Conservation (phyloP, 2,797 vertebrate genomes). For the Stomatorhinus walkeri region DNA sequence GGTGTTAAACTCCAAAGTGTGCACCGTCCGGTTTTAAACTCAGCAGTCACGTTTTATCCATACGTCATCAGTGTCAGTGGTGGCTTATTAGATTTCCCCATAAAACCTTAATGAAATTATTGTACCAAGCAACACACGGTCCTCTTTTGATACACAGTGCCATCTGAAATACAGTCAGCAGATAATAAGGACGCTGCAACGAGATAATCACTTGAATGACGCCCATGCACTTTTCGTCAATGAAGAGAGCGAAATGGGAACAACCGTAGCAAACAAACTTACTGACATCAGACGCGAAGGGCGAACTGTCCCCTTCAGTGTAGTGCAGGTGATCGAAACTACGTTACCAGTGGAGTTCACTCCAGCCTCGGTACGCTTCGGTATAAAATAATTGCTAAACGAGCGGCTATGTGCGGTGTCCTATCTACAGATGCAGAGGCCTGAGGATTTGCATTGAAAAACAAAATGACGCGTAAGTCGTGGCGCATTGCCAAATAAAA, state of each 20-base stretch:
- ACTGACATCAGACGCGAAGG: background rate
- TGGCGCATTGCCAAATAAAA: constrained; percentile 77
- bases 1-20: background rate
- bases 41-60: background rate
- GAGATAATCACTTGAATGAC: background rate
- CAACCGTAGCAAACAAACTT: background rate
- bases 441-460: constrained; percentile 81
- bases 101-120: constrained; percentile 9
- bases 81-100: background rate
- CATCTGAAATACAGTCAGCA: background rate
- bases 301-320: background rate
- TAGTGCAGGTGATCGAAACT: background rate
- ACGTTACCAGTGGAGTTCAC: constrained; percentile 36
- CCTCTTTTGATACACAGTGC: background rate
- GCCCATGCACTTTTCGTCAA: background rate
- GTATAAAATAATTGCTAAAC: constrained; percentile 65
- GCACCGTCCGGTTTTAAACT: background rate
- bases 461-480: constrained; percentile 79
- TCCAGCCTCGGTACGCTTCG: constrained; percentile 40
- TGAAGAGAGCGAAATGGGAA: background rate
- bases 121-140: background rate
- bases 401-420: constrained; percentile 69
- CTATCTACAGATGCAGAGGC: constrained; percentile 83
- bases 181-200: background rate
- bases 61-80: background rate